Evolutionary conservation across 1,140 invertebrate species (phyloP).

Genomic region (Zaprionus nigranus): DNA sequence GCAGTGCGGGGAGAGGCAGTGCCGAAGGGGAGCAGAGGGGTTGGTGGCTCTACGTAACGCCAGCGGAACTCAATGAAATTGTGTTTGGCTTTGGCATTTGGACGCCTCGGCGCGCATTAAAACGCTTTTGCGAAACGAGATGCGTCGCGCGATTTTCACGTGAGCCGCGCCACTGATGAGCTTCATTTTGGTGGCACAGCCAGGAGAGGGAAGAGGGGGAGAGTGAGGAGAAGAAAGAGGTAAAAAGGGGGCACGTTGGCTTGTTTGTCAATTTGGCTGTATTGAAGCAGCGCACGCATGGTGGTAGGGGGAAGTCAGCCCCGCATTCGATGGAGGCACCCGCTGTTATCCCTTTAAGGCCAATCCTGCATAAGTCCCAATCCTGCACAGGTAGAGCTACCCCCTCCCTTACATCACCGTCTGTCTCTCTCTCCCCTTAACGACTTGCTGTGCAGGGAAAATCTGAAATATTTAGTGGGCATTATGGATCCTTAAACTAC

Average conservation of each 20-base stretch:
- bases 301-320: constrained; percentile 9
- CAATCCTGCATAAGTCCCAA: constrained; percentile 34
- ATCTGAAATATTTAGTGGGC: constrained; percentile 70
- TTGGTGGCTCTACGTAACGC: not conserved
- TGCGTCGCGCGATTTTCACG: constrained; percentile 23
- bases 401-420: not conserved
- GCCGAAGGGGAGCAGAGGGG: not conserved
- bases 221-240: not conserved
- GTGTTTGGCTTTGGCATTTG: constrained; percentile 67
- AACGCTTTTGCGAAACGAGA: constrained; percentile 24
- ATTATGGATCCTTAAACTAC: constrained; percentile 62
- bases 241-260: constrained; percentile 4
- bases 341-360: constrained; percentile 57
- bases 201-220: not conserved
- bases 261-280: constrained; percentile 76
- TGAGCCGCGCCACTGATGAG: constrained; percentile 52
- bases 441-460: constrained; percentile 5
- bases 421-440: constrained; percentile 16
- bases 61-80: constrained; percentile 46
- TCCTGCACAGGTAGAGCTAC: not conserved
- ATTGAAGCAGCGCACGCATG: constrained; percentile 29
- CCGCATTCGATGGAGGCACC: constrained; percentile 23
- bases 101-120: constrained; percentile 38
- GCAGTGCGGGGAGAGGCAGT: not conserved
- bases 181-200: constrained; percentile 39